Evolutionary conservation across 1,140 invertebrate species (phyloP), one percentile per base, ranked within the genome.

Genomic region (Halesus radiatus): DNA sequence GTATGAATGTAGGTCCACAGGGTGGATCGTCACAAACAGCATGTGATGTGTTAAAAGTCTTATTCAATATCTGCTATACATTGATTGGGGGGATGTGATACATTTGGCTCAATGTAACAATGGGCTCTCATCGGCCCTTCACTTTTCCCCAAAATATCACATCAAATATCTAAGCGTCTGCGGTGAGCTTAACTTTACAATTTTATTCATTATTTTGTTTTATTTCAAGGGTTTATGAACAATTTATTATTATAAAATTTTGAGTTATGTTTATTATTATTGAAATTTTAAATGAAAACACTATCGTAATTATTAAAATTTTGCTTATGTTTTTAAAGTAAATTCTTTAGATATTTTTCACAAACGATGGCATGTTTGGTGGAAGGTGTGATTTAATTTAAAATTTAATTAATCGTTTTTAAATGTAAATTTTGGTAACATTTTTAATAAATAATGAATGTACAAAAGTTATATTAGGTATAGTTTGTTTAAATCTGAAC

Each of bases 391-490:
- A 22, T 60, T 60, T 37, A 10, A 50, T 32, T 70, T 22, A 18
- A 70, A 70, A 8, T 29, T 70, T 50, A 70, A 29, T 70, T 70
- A 23, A 37, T 70, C 20, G 37, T 37, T 70, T 45, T 29, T 26
- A 70, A 50, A 50, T 68, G 64, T 32, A 70, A 70, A 70, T 70
- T 37, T 37, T 37, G 45, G 66, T n/a, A 70, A 50, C 29, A 70
- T 50, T 70, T 60, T 60, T 56, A 56, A 60, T 22, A 18, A 60
- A 60, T 60, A 60, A 60, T 60, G 56, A 70, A 32, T 37, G 45
- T 37, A 70, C 29, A 32, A 29, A 29, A 29, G 37, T 45, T 45
- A 70, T 70, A 70, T 18, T 26, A 29, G 1, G 20, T 16, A 70
- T 50, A 70, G 18, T 70, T 70, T 70, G 29, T 50, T 70, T 70